Evolutionary conservation across 1,140 invertebrate species (phyloP).

Genomic region (Pseudomyrmex flavicornis): DNA sequence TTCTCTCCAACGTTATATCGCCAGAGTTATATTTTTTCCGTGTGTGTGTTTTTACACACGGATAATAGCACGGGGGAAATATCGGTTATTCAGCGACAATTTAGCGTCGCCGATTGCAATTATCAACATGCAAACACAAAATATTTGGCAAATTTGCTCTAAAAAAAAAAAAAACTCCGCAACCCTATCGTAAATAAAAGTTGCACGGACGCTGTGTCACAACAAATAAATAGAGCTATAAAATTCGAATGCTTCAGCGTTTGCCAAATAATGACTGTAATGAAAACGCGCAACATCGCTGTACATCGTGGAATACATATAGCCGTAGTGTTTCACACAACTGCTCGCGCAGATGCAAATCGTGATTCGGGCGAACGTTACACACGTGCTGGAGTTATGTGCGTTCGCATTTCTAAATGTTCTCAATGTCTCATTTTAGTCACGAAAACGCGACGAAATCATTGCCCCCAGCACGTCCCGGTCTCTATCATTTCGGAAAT

Average conservation of each 20-base stretch:
- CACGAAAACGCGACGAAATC: slow-evolving; percentile 27
- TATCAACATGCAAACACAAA: background rate
- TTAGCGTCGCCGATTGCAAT: background rate
- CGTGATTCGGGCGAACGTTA: slow-evolving; percentile 12
- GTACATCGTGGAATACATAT: background rate
- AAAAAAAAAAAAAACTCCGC: background rate
- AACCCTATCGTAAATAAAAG: slow-evolving; percentile 4
- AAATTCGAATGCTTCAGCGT: slow-evolving; percentile 21
- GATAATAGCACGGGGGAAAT: background rate
- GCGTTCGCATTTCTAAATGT: background rate
- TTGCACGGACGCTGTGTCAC: background rate
- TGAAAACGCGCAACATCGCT: slow-evolving; percentile 3
- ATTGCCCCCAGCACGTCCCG: background rate
- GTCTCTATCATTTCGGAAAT: slow-evolving; percentile 20
- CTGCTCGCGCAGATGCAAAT: background rate
- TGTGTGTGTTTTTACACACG: background rate
- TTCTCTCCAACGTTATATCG: slow-evolving; percentile 18
- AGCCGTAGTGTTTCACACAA: background rate
- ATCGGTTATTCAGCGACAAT: background rate
- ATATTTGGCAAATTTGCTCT: slow-evolving; percentile 13
- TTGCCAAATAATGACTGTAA: slow-evolving; percentile 15
- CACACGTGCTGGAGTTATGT: background rate
- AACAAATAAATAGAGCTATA: slow-evolving; percentile 31
- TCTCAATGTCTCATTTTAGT: background rate
- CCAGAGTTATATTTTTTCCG: slow-evolving; percentile 28